A percentile compares a stretch with the other conserved stretches of the same genome.
These are phyloP conservation scores for Microcebus murinus DNA, from an alignment of 2,113 vertebrate genomes.

Conservation along the genomic window DNA sequence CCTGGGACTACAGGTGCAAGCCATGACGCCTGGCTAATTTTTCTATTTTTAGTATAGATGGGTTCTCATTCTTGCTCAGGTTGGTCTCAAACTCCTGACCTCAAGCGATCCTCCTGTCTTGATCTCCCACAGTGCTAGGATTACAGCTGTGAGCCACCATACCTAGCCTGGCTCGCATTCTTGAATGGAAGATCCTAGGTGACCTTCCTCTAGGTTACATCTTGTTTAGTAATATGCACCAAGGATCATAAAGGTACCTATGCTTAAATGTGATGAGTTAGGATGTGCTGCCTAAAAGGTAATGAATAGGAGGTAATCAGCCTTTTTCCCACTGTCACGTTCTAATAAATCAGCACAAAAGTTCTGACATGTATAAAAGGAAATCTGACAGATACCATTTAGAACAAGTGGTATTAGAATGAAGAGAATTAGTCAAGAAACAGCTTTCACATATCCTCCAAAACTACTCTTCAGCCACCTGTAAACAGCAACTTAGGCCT, in stretches of 20 bases:
- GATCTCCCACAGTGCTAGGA: no score
- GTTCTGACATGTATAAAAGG: neutral
- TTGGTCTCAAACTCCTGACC: no score
- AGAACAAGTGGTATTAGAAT: neutral
- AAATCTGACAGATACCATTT: neutral
- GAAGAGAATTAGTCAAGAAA: neutral
- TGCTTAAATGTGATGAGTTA: neutral
- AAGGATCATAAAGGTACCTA: neutral
- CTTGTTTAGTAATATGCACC: neutral
- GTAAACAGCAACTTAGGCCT: neutral
- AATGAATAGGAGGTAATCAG: neutral
- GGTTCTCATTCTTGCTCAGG: no score
- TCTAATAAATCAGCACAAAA: slow-evolving; percentile 17
- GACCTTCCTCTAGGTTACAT: neutral
- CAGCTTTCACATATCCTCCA: slow-evolving; percentile 8
- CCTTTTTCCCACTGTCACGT: neutral
- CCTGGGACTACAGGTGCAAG: no score
- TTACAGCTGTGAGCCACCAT: no score
- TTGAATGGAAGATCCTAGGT: neutral
- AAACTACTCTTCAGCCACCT: neutral
- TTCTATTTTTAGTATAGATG: no score
- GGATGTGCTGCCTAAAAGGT: neutral
- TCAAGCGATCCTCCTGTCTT: no score
- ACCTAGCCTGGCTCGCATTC: neutral
- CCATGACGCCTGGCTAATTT: no score